Percentiles rank a stretch among this genome's conserved stretches.
These are phyloP conservation scores for Ascaphus truei DNA, from an alignment of 2,113 vertebrate genomes.

Conservation along the genomic window DNA sequence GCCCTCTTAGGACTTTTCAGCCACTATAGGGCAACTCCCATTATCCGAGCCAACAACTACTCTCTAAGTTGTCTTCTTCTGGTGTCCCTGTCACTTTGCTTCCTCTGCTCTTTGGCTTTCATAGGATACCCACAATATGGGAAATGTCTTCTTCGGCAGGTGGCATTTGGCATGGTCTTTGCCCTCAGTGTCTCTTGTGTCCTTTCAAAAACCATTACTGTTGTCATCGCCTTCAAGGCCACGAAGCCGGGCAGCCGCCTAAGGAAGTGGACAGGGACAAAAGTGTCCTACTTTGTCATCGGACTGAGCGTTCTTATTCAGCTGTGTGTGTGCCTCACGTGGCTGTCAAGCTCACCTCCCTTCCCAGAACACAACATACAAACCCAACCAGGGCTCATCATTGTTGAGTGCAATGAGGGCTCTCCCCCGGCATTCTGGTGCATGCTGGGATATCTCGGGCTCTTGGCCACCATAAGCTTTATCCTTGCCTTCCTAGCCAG, in stretches of 20 bases:
- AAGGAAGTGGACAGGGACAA: neutral
- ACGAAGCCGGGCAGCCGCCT: neutral
- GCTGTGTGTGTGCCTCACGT: neutral
- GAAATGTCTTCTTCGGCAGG: slow-evolving; percentile 49
- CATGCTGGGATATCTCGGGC: too few species aligned
- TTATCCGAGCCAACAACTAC: slow-evolving; percentile 48
- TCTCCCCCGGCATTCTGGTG: too few species aligned
- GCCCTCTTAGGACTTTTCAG: slow-evolving; percentile 33
- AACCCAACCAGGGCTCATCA: neutral
- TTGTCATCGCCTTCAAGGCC: neutral
- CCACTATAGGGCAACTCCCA: slow-evolving; percentile 39
- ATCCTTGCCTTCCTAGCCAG: too few species aligned
- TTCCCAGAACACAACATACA: neutral
- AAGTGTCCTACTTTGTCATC: neutral
- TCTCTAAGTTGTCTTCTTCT: slow-evolving; percentile 53
- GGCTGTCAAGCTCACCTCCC: neutral
- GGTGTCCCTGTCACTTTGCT: slow-evolving; percentile 46
- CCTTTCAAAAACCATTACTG: neutral
- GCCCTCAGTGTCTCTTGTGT: slow-evolving; percentile 47
- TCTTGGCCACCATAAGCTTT: too few species aligned
- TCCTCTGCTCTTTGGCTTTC: slow-evolving; percentile 46
- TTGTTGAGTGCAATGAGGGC: too few species aligned
- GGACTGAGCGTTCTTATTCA: neutral
- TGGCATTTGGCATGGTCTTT: slow-evolving; percentile 46
- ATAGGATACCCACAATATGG: slow-evolving; percentile 46